Conservation (phyloP, 35 echinoderm and acorn worm species). For the Ophioderma brevispina region DNA sequence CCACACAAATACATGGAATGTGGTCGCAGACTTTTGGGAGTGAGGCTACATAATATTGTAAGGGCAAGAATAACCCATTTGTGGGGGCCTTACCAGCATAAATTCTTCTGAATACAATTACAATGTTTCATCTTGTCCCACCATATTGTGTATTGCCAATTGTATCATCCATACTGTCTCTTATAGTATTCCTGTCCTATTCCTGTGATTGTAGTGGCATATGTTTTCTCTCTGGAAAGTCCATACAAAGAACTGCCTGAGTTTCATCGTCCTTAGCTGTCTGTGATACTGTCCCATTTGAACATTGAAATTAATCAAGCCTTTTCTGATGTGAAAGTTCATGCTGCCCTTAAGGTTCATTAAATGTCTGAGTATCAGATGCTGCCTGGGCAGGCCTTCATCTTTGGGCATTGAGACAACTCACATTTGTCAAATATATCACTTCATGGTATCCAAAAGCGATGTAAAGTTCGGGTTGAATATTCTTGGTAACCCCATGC, state of each 20-base stretch:
- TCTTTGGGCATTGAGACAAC: not conserved
- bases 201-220: slow-evolving; percentile 13
- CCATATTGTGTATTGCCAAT: not conserved
- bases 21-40: not conserved
- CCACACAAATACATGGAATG: not conserved
- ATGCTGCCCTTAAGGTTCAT: not conserved
- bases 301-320: not conserved
- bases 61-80: not conserved
- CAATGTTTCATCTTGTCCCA: not conserved
- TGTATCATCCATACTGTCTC: not conserved
- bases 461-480: slow-evolving; percentile 16
- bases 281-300: not conserved
- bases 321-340: slow-evolving; percentile 9
- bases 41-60: not conserved
- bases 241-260: not conserved
- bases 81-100: slow-evolving; percentile 13
- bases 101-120: slow-evolving; percentile 14
- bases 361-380: not conserved
- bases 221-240: slow-evolving; percentile 4
- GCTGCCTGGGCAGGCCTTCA: not conserved
- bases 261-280: not conserved
- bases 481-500: slow-evolving; percentile 23
- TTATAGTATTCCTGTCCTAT: slow-evolving; percentile 32
- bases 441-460: not conserved
- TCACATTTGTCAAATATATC: slow-evolving; percentile 7